Base-by-base conservation (phyloP, 2,113 vertebrate species). In the Nestor notabilis region DNA sequence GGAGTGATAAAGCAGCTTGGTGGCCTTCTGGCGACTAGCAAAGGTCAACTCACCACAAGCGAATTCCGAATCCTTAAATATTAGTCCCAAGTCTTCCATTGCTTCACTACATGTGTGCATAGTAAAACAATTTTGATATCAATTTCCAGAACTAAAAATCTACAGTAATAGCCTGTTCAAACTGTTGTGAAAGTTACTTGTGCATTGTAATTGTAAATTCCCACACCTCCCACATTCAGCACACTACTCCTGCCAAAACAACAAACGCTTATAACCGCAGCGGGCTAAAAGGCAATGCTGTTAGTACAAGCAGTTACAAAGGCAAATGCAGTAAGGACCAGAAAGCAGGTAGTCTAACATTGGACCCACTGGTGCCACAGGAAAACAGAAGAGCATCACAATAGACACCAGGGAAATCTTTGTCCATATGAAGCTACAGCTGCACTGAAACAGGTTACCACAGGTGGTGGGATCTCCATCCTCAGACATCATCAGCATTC, bases 201-300 rank as follows among this genome's bases (percentile, higher is more conserved):
- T 37, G 20, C 0, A 1, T 5, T 31, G 21, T 11, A 79, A 33
- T 2, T 33, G 8, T 44, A 88, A 63, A 66, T 2, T 92, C 11
- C 44, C 10, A 61, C 60, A 82, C 7, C 12, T 66, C 31, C 78
- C 37, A 27, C 41, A 76, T 31, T 83, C n/a, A 75, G 46, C 21
- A 56, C 10, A 50, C 7, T 5, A 13, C 28, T 49, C 53, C 17
- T 41, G 24, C 19, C 28, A 47, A 84, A 89, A 56, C 2, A 63
- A 17, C 23, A 69, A 87, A 49, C 0, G 2, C 12, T 49, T 3
- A 8, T 15, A 47, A 84, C 12, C 1, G 2, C 3, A 23, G 28
- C 3, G 4, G 18, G 16, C 1, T 1, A 71, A 90, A 58, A 0
- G 3, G 23, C 53, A 84, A 61, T 18, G 20, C 8, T 8, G 18